Evolutionary conservation across 2,797 vertebrate genomes (phyloP).

Genomic region (Gymnopithys bicolor): DNA sequence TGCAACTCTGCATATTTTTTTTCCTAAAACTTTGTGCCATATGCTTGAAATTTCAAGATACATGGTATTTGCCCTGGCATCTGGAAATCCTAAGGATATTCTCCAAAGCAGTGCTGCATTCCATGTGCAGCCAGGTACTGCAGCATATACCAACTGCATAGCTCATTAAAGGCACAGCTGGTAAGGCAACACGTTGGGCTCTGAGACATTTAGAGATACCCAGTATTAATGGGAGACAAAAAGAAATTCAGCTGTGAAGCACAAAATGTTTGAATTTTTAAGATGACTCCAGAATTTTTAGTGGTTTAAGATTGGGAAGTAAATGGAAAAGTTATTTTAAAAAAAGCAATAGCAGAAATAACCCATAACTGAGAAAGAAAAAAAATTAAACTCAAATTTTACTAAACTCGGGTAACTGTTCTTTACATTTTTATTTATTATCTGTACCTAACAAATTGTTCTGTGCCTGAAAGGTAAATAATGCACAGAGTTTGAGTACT

Average conservation of each 20-base stretch:
- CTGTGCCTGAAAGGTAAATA: neutral
- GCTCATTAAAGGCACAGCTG: neutral
- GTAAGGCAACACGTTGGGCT: neutral
- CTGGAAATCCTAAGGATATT: neutral
- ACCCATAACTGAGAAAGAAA: neutral
- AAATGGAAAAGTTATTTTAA: neutral
- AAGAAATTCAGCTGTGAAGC: neutral
- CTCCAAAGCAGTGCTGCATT: neutral
- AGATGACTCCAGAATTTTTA: neutral
- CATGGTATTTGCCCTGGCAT: neutral
- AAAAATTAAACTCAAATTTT: neutral
- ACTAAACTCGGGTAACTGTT: neutral
- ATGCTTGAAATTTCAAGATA: neutral
- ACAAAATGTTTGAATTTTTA: neutral
- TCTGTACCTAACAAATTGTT: rapidly evolving
- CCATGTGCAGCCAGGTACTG: neutral
- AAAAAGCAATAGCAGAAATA: neutral
- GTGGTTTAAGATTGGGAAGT: neutral
- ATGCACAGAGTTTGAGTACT: neutral
- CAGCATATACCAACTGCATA: neutral
- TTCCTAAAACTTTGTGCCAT: neutral
- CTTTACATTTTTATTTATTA: neutral
- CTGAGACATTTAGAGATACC: neutral
- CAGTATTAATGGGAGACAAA: neutral
- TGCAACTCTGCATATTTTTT: neutral